A percentile compares a stretch with the other conserved stretches of the same genome.
Evolutionary conservation across 2,888 invertebrate genomes (phyloP).

Genomic region (Yponomeuta plumbellus): DNA sequence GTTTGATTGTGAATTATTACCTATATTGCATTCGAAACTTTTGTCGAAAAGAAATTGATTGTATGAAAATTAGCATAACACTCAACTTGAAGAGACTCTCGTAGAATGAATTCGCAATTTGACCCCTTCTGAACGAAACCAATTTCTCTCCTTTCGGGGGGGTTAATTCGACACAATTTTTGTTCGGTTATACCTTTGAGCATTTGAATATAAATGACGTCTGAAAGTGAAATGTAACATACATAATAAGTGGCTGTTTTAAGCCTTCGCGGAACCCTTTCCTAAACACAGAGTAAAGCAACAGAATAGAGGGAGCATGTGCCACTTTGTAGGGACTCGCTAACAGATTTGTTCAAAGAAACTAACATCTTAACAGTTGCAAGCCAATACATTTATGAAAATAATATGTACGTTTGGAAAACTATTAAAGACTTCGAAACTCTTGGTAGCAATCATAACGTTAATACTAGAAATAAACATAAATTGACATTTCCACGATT

Average conservation of each 20-base stretch:
- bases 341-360: too few relatives aligned
- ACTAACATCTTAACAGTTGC: too few relatives aligned
- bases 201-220: slow-evolving; percentile 77
- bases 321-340: too few relatives aligned
- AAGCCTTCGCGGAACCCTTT: slow-evolving; percentile 74
- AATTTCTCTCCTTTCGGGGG: slow-evolving; percentile 68
- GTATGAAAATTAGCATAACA: slow-evolving; percentile 6
- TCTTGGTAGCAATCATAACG: too few relatives aligned
- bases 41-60: slow-evolving; percentile 9
- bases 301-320: slow-evolving; percentile 26
- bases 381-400: too few relatives aligned
- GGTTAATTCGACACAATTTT: slow-evolving; percentile 69
- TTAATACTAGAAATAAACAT: too few relatives aligned
- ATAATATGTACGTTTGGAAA: too few relatives aligned
- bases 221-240: slow-evolving; percentile 77
- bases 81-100: slow-evolving; percentile 10
- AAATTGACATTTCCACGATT: too few relatives aligned
- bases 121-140: slow-evolving; percentile 39
- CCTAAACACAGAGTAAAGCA: slow-evolving; percentile 55
- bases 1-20: slow-evolving; percentile 73
- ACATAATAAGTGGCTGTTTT: slow-evolving; percentile 78
- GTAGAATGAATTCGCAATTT: slow-evolving; percentile 10
- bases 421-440: too few relatives aligned
- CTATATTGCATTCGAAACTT: slow-evolving; percentile 21
- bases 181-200: slow-evolving; percentile 74